phyloP scores from a whole-genome alignment of 1,140 invertebrate species.

The Calliphora vicina region DNA sequence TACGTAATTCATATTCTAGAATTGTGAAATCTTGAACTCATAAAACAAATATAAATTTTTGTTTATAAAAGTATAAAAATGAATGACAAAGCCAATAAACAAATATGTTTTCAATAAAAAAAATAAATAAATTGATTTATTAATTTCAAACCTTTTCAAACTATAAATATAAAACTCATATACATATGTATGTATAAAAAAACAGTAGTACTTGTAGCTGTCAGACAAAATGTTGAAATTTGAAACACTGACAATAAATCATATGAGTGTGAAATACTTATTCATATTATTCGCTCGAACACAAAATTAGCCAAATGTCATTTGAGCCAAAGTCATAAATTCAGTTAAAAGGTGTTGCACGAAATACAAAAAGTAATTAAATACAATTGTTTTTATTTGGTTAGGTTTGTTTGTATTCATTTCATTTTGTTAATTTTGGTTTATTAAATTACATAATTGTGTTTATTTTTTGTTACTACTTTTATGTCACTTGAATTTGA shows the following conservation, averaged over 20 bases:
- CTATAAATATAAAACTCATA: too few relatives aligned
- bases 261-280: neutral
- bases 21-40: too few relatives aligned
- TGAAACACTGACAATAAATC: neutral
- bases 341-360: neutral
- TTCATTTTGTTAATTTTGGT: neutral
- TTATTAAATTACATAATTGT: neutral
- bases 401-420: too few relatives aligned
- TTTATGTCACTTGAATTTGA: neutral
- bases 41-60: too few relatives aligned
- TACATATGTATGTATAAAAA: too few relatives aligned
- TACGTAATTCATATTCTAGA: too few relatives aligned
- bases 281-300: neutral
- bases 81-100: too few relatives aligned
- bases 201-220: slow-evolving; percentile 1
- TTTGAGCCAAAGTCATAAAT: neutral
- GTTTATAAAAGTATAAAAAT: too few relatives aligned
- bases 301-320: neutral
- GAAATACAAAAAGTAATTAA: neutral
- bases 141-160: too few relatives aligned
- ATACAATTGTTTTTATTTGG: neutral
- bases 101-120: too few relatives aligned
- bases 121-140: too few relatives aligned
- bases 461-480: neutral
- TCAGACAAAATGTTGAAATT: neutral